Conservation (phyloP, 2,797 vertebrate species). For the Erithacus rubecula region DNA sequence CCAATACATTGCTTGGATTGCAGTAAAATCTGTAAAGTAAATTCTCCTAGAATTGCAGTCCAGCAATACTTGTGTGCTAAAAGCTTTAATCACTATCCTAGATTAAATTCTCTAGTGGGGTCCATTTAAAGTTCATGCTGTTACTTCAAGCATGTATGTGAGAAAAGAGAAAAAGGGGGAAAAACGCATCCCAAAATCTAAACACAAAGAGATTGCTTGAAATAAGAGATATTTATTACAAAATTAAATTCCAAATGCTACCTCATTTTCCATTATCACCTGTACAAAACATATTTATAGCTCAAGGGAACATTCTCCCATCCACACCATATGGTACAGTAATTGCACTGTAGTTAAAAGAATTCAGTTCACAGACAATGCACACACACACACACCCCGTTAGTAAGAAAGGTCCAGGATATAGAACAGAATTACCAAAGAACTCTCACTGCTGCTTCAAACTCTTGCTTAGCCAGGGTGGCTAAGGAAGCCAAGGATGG, state of each 20-base stretch:
- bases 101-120: not conserved
- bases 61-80: not conserved
- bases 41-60: not conserved
- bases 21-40: not conserved
- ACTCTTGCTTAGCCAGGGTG: not conserved
- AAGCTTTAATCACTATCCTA: not conserved
- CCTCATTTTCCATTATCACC: conserved; percentile 6
- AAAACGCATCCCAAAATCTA: not conserved
- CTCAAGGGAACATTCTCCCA: not conserved
- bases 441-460: not conserved
- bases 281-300: conserved; percentile 51
- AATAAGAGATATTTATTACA: conserved; percentile 74
- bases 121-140: not conserved
- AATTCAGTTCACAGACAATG: not conserved
- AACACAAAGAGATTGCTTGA: conserved; percentile 22
- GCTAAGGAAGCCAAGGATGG: not conserved
- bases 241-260: conserved; percentile 59
- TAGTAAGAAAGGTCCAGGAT: not conserved
- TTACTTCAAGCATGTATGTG: not conserved
- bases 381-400: not conserved
- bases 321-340: not conserved
- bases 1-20: not conserved
- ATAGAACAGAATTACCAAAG: not conserved
- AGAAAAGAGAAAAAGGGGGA: not conserved
- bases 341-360: not conserved